A percentile compares a stretch with the other conserved stretches of the same genome.
Conservation (phyloP, 1,140 invertebrate species). For the Lordiphosa clarofinis region DNA sequence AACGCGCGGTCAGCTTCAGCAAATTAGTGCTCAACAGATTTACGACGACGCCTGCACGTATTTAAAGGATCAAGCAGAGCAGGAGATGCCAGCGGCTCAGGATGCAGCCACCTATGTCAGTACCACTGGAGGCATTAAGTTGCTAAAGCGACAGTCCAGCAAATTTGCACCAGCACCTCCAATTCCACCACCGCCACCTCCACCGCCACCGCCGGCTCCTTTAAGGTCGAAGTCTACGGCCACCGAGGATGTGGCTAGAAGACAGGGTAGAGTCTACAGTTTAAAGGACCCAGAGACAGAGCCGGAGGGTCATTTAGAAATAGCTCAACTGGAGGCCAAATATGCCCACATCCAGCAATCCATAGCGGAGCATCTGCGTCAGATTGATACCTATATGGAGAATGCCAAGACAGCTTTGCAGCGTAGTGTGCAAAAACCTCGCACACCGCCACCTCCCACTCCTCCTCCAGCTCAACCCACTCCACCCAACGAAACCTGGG, state of each 20-base stretch:
- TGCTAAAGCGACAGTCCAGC: constrained; percentile 54
- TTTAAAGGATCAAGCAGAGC: constrained; percentile 56
- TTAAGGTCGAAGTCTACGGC: constrained; percentile 24
- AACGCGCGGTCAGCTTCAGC: constrained; percentile 11
- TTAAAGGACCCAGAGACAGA: constrained; percentile 9
- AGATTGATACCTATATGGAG: constrained; percentile 76
- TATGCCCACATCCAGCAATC: constrained; percentile 75
- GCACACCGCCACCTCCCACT: constrained; percentile 6
- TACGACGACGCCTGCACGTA: constrained; percentile 70
- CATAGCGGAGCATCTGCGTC: constrained; percentile 70
- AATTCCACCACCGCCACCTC: constrained; percentile 22
- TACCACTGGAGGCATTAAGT: constrained; percentile 61
- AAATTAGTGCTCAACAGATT: constrained; percentile 49
- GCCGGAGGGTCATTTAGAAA: constrained; percentile 60
- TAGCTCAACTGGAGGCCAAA: constrained; percentile 69
- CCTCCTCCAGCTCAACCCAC: background rate
- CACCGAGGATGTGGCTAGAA: constrained; percentile 17
- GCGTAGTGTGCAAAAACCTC: constrained; percentile 44
- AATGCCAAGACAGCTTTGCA: constrained; percentile 69
- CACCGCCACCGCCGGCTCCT: constrained; percentile 21
- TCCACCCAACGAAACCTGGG: constrained; percentile 43
- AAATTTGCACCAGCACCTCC: constrained; percentile 10
- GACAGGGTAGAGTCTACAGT: constrained; percentile 46
- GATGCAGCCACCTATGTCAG: constrained; percentile 57
- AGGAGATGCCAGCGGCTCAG: constrained; percentile 39